Conservation (phyloP, 1,140 invertebrate species). For the Calliphora vicina region DNA sequence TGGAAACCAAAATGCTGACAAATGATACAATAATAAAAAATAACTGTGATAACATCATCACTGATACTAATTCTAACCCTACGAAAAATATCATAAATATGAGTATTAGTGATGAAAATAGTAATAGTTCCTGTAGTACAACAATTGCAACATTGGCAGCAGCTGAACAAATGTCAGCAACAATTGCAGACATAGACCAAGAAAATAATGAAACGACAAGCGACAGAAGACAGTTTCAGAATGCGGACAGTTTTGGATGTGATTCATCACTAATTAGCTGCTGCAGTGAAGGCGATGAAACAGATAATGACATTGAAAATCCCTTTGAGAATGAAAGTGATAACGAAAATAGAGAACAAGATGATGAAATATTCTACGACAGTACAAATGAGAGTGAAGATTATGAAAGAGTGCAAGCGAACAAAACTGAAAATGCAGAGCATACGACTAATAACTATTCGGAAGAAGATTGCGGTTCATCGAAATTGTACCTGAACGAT, state of each 20-base stretch:
- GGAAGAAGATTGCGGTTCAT: background rate
- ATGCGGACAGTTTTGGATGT: background rate
- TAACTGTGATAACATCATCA: background rate
- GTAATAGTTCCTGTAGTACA: background rate
- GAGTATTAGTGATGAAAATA: constrained; percentile 9
- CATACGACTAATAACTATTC: background rate
- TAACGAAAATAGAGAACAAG: background rate
- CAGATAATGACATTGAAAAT: background rate
- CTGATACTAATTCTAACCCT: no score
- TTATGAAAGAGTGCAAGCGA: background rate
- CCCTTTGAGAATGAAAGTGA: background rate
- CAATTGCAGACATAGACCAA: background rate
- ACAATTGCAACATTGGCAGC: background rate
- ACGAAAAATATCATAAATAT: background rate
- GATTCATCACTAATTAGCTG: background rate
- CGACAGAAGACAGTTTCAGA: background rate
- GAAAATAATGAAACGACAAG: background rate
- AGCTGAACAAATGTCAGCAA: background rate
- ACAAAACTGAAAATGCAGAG: background rate
- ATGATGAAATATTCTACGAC: constrained; percentile 5
- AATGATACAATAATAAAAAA: background rate
- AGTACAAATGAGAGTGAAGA: background rate
- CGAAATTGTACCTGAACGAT: constrained; percentile 38
- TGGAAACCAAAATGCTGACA: background rate
- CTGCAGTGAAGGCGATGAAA: background rate